Conservation (phyloP, 2,888 invertebrate species). For the Ophraella communa region DNA sequence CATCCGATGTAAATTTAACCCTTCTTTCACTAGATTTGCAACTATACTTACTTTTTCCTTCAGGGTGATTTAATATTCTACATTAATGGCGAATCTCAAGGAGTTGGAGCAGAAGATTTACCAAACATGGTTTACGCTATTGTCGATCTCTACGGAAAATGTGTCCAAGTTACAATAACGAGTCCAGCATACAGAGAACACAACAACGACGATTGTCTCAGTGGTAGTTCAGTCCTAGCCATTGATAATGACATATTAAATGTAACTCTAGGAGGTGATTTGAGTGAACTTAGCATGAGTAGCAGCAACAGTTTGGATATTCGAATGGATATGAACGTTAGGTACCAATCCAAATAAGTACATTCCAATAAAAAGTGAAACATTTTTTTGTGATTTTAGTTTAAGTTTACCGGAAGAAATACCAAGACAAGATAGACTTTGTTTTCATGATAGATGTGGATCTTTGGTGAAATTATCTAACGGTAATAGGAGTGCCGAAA, state of each 20-base stretch:
- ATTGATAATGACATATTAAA: conserved; percentile 59
- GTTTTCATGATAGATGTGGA: conserved; percentile 89
- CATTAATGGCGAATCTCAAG: conserved; percentile 88
- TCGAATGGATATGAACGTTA: conserved; percentile 60
- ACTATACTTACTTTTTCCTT: conserved; percentile 11
- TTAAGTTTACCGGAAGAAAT: conserved; percentile 56
- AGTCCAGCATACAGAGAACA: conserved; percentile 59
- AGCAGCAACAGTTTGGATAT: conserved; percentile 60
- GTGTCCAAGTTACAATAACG: conserved; percentile 75
- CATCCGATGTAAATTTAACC: conserved; percentile 67
- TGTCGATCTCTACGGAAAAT: conserved; percentile 83
- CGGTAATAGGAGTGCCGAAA: conserved; percentile 83
- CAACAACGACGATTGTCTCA: conserved; percentile 60
- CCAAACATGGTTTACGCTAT: conserved; percentile 78
- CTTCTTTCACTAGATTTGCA: background rate
- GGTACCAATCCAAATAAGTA: too few species aligned
- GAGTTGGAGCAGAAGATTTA: conserved; percentile 79
- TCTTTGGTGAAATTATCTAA: conserved; percentile 84
- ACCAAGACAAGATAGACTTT: conserved; percentile 67
- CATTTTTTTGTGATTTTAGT: conserved; percentile 41
- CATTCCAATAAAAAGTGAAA: background rate
- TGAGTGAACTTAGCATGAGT: conserved; percentile 59
- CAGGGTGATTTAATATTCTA: conserved; percentile 86
- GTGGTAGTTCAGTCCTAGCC: conserved; percentile 59
- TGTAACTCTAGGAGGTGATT: conserved; percentile 58